Conservation (phyloP, 2,113 vertebrate genomes). For the Festucalex cinctus region DNA sequence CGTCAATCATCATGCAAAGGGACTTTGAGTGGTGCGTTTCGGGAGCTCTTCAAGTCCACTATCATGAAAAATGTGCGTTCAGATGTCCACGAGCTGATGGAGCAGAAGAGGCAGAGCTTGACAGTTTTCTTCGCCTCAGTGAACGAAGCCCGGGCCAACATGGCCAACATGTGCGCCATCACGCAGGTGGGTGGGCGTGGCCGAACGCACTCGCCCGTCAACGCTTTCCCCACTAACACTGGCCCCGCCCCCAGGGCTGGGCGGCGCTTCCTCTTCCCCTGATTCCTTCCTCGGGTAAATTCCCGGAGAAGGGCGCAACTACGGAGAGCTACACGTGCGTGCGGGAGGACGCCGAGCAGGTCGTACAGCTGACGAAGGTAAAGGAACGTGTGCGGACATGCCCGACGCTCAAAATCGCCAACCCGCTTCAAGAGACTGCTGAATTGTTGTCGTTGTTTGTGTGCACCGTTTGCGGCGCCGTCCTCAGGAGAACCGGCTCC, state of each 20-base stretch:
- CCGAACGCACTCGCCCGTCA: no score
- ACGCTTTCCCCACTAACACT: neutral
- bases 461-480: no score
- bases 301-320: constrained; percentile 11
- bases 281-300: constrained; percentile 11
- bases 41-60: no score
- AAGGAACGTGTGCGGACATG: neutral
- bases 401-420: no score
- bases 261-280: constrained; percentile 28
- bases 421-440: no score
- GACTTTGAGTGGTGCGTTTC: no score
- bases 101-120: constrained; percentile 3
- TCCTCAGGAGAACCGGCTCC: constrained; percentile 72
- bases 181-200: constrained; percentile 8
- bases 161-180: constrained; percentile 13
- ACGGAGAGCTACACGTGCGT: constrained; percentile 11
- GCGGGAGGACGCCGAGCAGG: constrained; percentile 10
- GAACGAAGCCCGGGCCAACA: constrained; percentile 31
- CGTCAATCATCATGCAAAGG: no score
- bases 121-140: neutral
- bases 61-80: neutral
- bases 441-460: no score
- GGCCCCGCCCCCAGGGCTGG: constrained; percentile 12
- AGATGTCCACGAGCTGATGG: constrained; percentile 16
- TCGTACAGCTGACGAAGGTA: constrained; percentile 31